Evolutionary conservation across 2,797 vertebrate species (phyloP), one percentile per base, ranked within the genome.

Genomic region (Chelon labrosus): DNA sequence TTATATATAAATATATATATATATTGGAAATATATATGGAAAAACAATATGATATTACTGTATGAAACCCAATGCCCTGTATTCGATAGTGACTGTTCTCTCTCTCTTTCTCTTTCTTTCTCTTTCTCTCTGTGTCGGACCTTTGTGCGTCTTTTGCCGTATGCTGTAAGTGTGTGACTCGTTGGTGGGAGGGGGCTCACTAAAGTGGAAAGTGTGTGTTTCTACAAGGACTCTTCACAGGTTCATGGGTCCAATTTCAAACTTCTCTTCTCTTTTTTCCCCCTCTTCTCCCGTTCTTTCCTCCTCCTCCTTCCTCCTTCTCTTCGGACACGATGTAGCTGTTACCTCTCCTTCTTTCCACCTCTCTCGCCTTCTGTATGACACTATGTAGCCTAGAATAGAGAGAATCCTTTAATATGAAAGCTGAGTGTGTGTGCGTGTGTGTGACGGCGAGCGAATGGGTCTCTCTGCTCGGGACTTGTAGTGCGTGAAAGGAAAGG

Each of bases 51-150:
- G 91, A 91, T 91, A 94, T 93, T 92, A 93, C 92, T 93, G 93
- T 95, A 94, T 92, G 91, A 94, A 93, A 92, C 90, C 90, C 91
- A 89, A 91, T 93, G 89, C 89, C 91, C 90, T 93, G 93, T 95
- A 94, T 94, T 93, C 89, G 67, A 92, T 94, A 90, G 91, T 95
- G 93, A 94, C 92, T 94, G 93, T 95, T 95, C 93, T 93, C 78
- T 89, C 66, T 82, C 75, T 85, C 67, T 75, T 69, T 85, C 73
- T 88, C 77, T 84, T 78, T 79, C 83, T 91, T 76, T 90, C 73
- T 85, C 81, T 85, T 78, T 87, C 84, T 91, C 82, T 93, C 88
- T 76, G 89, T 92, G 88, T 92, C 82, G 85, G 92, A 88, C 90
- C 89, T 92, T 77, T 81, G 87, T 89, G 90, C 89, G 90, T 91